Base-by-base conservation (phyloP, 2,888 invertebrate genomes). In the Ypsolopha scabrella region DNA sequence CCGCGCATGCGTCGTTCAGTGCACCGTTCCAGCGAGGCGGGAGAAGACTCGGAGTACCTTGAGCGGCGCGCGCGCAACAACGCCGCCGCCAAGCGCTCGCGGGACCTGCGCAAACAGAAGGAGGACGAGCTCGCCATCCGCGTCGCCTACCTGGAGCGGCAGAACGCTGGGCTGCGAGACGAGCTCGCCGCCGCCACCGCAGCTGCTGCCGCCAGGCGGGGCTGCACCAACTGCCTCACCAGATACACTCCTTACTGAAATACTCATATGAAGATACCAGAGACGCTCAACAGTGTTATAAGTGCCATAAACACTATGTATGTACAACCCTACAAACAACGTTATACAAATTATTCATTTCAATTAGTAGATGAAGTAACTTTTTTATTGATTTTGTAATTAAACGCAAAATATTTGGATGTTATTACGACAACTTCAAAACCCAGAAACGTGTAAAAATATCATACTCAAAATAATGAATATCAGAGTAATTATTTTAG, bases 101-200 rank as follows among this genome's bases (percentile, higher is more conserved):
- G 98, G 10, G 97, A 98, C 67, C 92, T 95, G 1, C 87, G 98
- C 52, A 88, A 96, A 59, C 91, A 93, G 34, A 95, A 97, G 65
- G 97, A 98, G 72, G 96, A 97, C 59, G 95, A 96, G 62, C 92
- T 97, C 50, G 96, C 97, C 0, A 93, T 97, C 41, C 88, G 96
- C 53, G 95, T 96, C 0, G 93, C 94, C 0, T 94, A 92, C 62
- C 85, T 98, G 14, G 96, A 97, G 72, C 93, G 94, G 61, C 96
- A 97, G 75, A 94, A 95, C 74, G 87, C 93, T n/a, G 91, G 92
- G 68, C 75, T 96, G 24, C 88, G 91, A 51, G 91, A 91, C 51
- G 91, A 93, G 66, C 76, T 93, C 7, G 90, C 91, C 0, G 82
- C 91, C 0, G 80, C 92, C 1, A 90, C 89, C 39, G 6, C 39